A percentile compares a stretch with the other conserved stretches of the same genome.
Conservation (phyloP, 2,797 vertebrate species). For the Ctenopoma multispine region DNA sequence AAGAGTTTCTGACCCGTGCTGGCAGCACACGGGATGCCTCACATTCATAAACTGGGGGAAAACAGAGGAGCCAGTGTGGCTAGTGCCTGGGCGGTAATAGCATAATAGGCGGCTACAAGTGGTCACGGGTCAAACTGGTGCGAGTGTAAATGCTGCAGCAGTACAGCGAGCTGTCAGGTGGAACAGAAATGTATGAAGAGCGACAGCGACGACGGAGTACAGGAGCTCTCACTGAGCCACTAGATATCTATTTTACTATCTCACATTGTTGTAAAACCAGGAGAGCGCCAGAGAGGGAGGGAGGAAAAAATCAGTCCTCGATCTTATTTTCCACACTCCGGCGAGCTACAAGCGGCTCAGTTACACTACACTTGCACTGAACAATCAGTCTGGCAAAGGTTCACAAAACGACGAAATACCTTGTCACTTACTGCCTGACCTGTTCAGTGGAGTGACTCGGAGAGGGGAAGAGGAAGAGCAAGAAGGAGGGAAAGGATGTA, state of each 20-base stretch:
- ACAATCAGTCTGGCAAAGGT: conserved; percentile 91
- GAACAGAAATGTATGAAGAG: conserved; percentile 70
- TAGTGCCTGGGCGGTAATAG: conserved; percentile 53
- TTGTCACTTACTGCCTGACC: conserved; percentile 88
- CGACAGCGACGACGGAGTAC: conserved; percentile 50
- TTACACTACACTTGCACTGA: conserved; percentile 89
- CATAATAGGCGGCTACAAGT: conserved; percentile 63
- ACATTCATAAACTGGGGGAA: conserved; percentile 41
- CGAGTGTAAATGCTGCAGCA: conserved; percentile 60
- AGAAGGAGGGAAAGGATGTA: neutral
- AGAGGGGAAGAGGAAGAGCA: neutral
- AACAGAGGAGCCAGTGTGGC: conserved; percentile 45
- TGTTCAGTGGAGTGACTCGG: conserved; percentile 76
- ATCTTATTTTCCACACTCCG: conserved; percentile 94
- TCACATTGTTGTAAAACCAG: conserved; percentile 60
- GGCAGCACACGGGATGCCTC: conserved; percentile 18
- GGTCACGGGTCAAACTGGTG: conserved; percentile 69
- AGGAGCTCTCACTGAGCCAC: conserved; percentile 49
- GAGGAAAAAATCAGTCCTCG: conserved; percentile 67
- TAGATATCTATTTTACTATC: conserved; percentile 79
- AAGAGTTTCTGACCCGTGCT: conserved; percentile 32
- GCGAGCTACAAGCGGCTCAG: conserved; percentile 90
- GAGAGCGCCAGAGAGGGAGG: conserved; percentile 29
- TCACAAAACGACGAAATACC: conserved; percentile 90
- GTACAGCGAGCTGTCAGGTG: conserved; percentile 70